A percentile compares a stretch with the other conserved stretches of the same genome.
Evolutionary conservation across 2,888 invertebrate genomes (phyloP).

Genomic region (Strigamia crassipes): DNA sequence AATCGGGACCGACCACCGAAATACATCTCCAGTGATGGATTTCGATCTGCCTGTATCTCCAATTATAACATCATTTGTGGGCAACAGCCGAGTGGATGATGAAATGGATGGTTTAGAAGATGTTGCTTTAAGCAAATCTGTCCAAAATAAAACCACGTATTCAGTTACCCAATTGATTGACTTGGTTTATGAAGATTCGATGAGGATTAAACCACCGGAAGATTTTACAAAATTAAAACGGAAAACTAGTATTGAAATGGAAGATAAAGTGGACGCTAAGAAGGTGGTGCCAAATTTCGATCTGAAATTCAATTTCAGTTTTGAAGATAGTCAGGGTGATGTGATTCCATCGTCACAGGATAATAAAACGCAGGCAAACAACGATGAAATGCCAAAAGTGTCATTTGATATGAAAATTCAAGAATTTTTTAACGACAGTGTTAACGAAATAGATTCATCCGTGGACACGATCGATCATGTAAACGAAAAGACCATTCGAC

Average conservation of each 20-base stretch:
- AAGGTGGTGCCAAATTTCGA: neutral
- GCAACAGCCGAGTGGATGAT: neutral
- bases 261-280: neutral
- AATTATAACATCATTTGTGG: neutral
- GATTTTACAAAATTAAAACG: neutral
- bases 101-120: constrained; percentile 8
- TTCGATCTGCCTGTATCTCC: neutral
- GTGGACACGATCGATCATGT: neutral
- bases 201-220: neutral
- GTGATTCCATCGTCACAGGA: constrained; percentile 37
- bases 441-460: constrained; percentile 46
- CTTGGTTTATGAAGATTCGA: constrained; percentile 44
- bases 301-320: neutral
- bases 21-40: neutral
- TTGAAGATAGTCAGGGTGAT: neutral
- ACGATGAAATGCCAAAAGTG: neutral
- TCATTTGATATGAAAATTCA: constrained; percentile 29
- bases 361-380: neutral
- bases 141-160: constrained; percentile 37
- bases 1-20: neutral
- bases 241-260: neutral
- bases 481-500: too few relatives aligned
- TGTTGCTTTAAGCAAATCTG: neutral
- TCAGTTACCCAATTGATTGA: constrained; percentile 48
- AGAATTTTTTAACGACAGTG: neutral